Evolutionary conservation across 1,140 invertebrate genomes (phyloP).

Genomic region (Periplaneta americana): DNA sequence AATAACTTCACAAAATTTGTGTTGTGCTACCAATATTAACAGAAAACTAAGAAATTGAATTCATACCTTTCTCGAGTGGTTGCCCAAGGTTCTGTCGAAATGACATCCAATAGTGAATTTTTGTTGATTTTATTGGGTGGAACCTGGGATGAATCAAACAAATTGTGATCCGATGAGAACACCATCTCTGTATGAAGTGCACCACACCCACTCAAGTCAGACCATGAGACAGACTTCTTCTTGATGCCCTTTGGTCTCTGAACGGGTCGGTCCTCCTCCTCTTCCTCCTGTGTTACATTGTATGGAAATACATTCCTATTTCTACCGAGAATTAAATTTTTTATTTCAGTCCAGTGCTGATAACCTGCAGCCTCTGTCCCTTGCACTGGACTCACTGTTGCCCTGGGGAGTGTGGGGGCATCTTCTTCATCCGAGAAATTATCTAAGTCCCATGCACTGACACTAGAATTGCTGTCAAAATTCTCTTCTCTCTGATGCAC

Average conservation of each 20-base stretch:
- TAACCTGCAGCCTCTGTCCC: background rate
- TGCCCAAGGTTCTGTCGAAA: background rate
- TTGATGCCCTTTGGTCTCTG: background rate
- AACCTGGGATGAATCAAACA: background rate
- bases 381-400: background rate
- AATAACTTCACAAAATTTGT: too few species aligned
- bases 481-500: background rate
- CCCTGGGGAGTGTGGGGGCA: background rate
- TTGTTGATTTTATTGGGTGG: background rate
- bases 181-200: constrained; percentile 14
- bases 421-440: background rate
- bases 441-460: background rate
- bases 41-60: too few species aligned
- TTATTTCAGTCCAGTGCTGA: background rate
- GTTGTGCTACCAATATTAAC: too few species aligned
- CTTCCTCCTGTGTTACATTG: background rate
- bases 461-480: background rate
- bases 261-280: too few species aligned
- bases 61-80: background rate
- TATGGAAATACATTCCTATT: background rate
- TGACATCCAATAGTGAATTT: background rate
- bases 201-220: constrained; percentile 8
- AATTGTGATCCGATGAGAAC: background rate
- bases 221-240: constrained; percentile 14
- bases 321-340: constrained; percentile 1